phyloP scores from a whole-genome alignment of 1,140 invertebrate genomes.

The Heliconius melpomene region DNA sequence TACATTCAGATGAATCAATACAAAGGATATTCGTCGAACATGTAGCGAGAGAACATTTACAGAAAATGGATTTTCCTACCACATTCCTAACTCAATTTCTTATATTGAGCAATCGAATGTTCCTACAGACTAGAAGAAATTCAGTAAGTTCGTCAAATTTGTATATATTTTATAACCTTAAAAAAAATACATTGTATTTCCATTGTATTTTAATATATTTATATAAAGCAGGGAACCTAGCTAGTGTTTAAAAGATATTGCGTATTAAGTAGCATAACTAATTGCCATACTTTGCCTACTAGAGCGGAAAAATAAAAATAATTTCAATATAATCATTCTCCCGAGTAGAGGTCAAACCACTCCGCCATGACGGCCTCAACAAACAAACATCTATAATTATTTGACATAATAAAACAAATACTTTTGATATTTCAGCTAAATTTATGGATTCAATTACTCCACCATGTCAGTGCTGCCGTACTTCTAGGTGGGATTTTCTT shows the following conservation, averaged over 20 bases:
- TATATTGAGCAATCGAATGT: conserved; percentile 79
- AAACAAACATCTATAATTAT: too few relatives aligned
- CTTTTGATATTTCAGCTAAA: conserved; percentile 58
- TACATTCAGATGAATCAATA: conserved; percentile 74
- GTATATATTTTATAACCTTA: not conserved
- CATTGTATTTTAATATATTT: too few relatives aligned
- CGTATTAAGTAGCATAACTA: too few relatives aligned
- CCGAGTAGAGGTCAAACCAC: too few relatives aligned
- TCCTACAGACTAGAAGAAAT: conserved; percentile 72
- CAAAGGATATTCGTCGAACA: conserved; percentile 71
- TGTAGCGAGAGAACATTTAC: conserved; percentile 68
- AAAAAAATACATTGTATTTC: not conserved
- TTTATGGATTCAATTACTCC: conserved; percentile 81
- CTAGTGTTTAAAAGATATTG: too few relatives aligned
- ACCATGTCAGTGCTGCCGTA: conserved; percentile 80
- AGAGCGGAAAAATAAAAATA: too few relatives aligned
- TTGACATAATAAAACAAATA: not conserved
- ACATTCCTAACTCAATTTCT: conserved; percentile 80
- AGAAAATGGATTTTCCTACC: conserved; percentile 78
- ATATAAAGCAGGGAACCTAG: too few relatives aligned
- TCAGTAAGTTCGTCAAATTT: conserved; percentile 16
- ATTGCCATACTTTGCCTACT: too few relatives aligned
- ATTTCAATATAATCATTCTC: too few relatives aligned
- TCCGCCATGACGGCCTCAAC: too few relatives aligned
- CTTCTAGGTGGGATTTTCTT: conserved; percentile 82